Percentiles rank a stretch among this genome's conserved stretches.
phyloP scores from a whole-genome alignment of 2,113 vertebrate genomes.

The Percopsis transmontana region DNA sequence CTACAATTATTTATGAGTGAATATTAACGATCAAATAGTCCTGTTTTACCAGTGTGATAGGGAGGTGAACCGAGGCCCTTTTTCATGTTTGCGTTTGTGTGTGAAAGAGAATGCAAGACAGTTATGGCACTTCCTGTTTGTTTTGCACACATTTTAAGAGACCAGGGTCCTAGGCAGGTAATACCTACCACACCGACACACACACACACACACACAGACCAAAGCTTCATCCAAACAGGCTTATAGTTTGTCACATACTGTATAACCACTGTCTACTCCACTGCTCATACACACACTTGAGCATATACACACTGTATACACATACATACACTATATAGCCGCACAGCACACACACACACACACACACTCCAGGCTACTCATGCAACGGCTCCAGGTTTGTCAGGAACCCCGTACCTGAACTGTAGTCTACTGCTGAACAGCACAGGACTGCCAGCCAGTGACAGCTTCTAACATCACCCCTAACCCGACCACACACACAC shows the following conservation, averaged over 20 bases:
- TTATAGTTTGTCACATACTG: slow-evolving; percentile 55
- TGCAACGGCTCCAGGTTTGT: slow-evolving; percentile 62
- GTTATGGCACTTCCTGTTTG: slow-evolving; percentile 37
- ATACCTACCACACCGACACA: slow-evolving; percentile 12
- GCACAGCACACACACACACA: not conserved
- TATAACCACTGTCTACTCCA: slow-evolving; percentile 28
- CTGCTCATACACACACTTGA: slow-evolving; percentile 12
- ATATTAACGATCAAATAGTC: not conserved
- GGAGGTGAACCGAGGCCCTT: not conserved
- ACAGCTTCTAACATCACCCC: not conserved
- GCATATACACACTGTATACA: not conserved
- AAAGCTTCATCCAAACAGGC: slow-evolving; percentile 42
- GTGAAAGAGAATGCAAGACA: slow-evolving; percentile 2
- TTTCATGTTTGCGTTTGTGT: slow-evolving; percentile 2
- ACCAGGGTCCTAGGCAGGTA: slow-evolving; percentile 10
- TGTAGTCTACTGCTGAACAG: slow-evolving; percentile 28
- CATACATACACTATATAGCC: too few relatives aligned
- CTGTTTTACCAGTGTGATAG: slow-evolving; percentile 11
- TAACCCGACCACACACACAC: not conserved
- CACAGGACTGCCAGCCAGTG: slow-evolving; percentile 8
- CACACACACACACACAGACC: slow-evolving; percentile 47
- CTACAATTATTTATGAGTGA: slow-evolving; percentile 17
- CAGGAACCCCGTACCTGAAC: slow-evolving; percentile 48
- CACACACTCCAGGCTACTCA: slow-evolving; percentile 32
- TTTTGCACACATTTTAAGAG: slow-evolving; percentile 52